phyloP scores from a whole-genome alignment of 1,140 invertebrate species.

The Nixonia krombeini region DNA sequence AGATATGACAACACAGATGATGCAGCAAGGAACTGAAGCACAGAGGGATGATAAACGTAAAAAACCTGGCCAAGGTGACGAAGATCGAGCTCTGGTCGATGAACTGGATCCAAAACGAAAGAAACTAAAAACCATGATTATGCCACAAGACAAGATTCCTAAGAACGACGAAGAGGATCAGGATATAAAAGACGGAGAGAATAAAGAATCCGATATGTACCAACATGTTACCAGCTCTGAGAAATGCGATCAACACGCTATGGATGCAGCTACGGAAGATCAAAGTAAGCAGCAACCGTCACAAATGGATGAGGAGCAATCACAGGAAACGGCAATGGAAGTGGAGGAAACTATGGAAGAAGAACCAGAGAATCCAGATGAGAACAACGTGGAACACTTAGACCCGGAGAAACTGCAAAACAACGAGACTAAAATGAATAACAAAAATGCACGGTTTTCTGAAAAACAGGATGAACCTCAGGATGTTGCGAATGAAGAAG shows the following conservation, averaged over 20 bases:
- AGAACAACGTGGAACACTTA: constrained; percentile 52
- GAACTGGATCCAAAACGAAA: constrained; percentile 67
- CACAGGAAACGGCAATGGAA: constrained; percentile 72
- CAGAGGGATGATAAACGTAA: constrained; percentile 64
- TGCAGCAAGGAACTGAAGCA: constrained; percentile 49
- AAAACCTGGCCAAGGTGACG: constrained; percentile 69
- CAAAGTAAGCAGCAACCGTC: constrained; percentile 83
- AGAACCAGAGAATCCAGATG: constrained; percentile 72
- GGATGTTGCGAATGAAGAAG: constrained; percentile 56
- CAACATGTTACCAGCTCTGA: constrained; percentile 89
- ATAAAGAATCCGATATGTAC: constrained; percentile 78
- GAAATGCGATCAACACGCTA: constrained; percentile 75
- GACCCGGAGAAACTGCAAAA: constrained; percentile 51
- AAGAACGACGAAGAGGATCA: constrained; percentile 71
- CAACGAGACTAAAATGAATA: constrained; percentile 71
- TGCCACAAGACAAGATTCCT: constrained; percentile 62
- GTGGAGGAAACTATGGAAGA: constrained; percentile 73
- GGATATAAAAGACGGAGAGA: constrained; percentile 66
- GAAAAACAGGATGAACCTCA: constrained; percentile 63
- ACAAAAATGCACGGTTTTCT: constrained; percentile 65
- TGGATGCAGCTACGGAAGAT: constrained; percentile 85
- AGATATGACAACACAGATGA: constrained; percentile 43
- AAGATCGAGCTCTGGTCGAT: constrained; percentile 69
- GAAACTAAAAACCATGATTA: constrained; percentile 71
- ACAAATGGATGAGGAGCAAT: constrained; percentile 74